Evolutionary conservation across 2,888 invertebrate genomes (phyloP), one percentile per base, ranked within the genome.

Genomic region (Iselma pallidipennis): DNA sequence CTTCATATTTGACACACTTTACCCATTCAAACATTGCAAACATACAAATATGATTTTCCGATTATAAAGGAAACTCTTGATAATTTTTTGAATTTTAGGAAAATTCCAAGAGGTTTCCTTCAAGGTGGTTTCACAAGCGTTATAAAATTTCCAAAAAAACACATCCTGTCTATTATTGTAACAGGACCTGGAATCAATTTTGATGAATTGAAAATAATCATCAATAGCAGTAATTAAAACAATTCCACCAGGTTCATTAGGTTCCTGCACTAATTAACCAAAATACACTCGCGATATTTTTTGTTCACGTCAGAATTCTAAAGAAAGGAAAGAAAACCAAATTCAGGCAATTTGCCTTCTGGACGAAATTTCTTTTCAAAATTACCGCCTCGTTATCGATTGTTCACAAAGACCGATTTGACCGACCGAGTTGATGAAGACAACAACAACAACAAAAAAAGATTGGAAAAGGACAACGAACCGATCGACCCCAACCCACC

Each of bases 401-500:
- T 16, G 28, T 57, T 57, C 42, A 50, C 28, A 12, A 10, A 19
- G 19, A 31, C 25, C 58, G 52, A 51, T 50, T 21, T 3, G 21
- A 50, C 26, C 50, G 50, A 14, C 50, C 28, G 14, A 50, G 6
- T 48, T 26, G 19, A n/a, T n/a, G n/a, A n/a, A n/a, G n/a, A n/a
- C n/a, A n/a, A n/a, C n/a, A n/a, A n/a, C n/a, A n/a, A n/a, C n/a
- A n/a, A n/a, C n/a, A n/a, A n/a, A n/a, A n/a, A n/a, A n/a, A n/a
- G n/a, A n/a, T n/a, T n/a, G n/a, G n/a, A n/a, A n/a, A n/a, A 61
- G 63, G 64, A 63, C 63, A 61, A 57, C 63, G 67, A 66, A 66
- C 66, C 66, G 67, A 68, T n/a, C n/a, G 21, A 21, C 42, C 42
- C 4, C 2, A 9, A 42, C 2, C 21, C 6, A 21, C 16, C 3